Conservation (phyloP, 1,140 invertebrate genomes). For the Saccostrea cuccullata region DNA sequence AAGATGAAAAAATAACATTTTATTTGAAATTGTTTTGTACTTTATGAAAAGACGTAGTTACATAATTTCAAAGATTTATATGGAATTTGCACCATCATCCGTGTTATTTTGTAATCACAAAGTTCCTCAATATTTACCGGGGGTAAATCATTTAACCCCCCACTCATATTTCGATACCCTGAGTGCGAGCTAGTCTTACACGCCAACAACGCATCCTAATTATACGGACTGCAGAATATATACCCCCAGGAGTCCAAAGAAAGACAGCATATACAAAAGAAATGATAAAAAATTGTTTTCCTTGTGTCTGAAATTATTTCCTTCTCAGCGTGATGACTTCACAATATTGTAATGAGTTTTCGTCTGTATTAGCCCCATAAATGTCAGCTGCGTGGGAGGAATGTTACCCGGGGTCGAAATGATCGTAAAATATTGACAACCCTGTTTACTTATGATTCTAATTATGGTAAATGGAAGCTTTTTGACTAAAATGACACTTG, state of each 20-base stretch:
- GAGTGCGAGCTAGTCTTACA: background rate
- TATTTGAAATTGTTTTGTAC: background rate
- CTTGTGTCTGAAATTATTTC: constrained; percentile 13
- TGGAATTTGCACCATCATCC: constrained; percentile 15
- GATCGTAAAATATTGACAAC: background rate
- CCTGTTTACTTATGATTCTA: constrained; percentile 6
- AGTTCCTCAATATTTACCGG: background rate
- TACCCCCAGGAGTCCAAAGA: constrained; percentile 1
- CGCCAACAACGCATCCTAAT: background rate
- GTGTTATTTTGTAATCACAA: background rate
- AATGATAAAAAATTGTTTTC: background rate
- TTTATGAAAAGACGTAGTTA: background rate
- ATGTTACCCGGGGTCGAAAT: background rate
- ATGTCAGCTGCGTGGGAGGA: constrained; percentile 1
- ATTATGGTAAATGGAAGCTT: background rate
- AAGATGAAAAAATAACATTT: background rate
- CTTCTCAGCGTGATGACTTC: constrained; percentile 1
- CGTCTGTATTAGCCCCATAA: constrained; percentile 5
- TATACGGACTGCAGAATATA: background rate
- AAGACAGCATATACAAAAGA: background rate
- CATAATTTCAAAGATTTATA: background rate
- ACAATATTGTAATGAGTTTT: constrained; percentile 26
- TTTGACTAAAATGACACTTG: constrained; percentile 16
- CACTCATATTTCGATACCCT: background rate
- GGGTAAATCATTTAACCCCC: constrained; percentile 7